phyloP scores from a whole-genome alignment of 1,140 invertebrate genomes.

The Tribolium castaneum region DNA sequence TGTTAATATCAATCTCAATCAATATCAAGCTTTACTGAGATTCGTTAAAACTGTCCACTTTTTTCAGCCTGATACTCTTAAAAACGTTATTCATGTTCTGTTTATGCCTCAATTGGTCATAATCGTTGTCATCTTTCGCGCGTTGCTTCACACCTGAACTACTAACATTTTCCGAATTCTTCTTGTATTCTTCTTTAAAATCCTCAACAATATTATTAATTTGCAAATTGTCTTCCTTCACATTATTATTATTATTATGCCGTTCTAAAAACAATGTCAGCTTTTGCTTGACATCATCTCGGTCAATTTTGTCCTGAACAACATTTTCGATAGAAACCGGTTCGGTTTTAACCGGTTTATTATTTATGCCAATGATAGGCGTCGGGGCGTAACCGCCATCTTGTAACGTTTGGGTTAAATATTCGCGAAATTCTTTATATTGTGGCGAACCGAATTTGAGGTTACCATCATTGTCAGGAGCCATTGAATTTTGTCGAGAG shows the following conservation, averaged over 20 bases:
- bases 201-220: neutral
- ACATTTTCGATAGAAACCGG: conserved; percentile 46
- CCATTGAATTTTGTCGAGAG: conserved; percentile 29
- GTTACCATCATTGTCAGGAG: conserved; percentile 44
- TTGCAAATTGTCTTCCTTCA: neutral
- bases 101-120: neutral
- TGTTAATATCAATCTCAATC: neutral
- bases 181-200: conserved; percentile 41
- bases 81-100: conserved; percentile 17
- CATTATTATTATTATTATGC: conserved; percentile 10
- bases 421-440: conserved; percentile 50
- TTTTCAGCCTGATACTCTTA: conserved; percentile 20
- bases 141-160: neutral
- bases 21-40: conserved; percentile 23
- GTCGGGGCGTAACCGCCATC: neutral
- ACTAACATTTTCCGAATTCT: neutral
- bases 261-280: conserved; percentile 31
- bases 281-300: conserved; percentile 46
- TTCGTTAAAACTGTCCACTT: conserved; percentile 33
- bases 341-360: neutral
- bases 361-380: neutral
- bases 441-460: conserved; percentile 51
- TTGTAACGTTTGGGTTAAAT: conserved; percentile 46
- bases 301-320: conserved; percentile 49
- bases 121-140: neutral